phyloP scores from a whole-genome alignment of 2,113 vertebrate species.

The Brachypteracias leptosomus region DNA sequence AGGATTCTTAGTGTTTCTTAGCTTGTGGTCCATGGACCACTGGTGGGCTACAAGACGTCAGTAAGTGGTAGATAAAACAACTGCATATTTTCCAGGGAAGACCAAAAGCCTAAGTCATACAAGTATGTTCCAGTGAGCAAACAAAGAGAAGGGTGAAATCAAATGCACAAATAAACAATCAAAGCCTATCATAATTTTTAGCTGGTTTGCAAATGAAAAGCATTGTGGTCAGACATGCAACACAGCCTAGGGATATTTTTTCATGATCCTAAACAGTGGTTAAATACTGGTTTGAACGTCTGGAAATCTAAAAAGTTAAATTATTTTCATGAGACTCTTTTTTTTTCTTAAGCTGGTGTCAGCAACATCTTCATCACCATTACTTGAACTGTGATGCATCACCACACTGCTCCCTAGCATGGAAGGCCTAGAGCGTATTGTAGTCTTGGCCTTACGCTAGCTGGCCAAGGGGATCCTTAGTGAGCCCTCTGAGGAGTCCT shows the following conservation, averaged over 20 bases:
- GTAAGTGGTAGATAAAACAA: neutral
- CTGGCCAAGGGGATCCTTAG: neutral
- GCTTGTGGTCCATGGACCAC: neutral
- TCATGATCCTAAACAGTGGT: constrained; percentile 1
- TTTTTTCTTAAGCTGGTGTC: neutral
- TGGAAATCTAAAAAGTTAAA: neutral
- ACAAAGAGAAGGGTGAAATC: neutral
- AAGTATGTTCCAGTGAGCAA: neutral
- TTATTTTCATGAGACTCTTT: neutral
- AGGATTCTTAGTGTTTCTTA: neutral
- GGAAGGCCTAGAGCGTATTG: neutral
- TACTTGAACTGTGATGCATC: neutral
- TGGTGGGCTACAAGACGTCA: neutral
- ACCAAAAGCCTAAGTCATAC: neutral
- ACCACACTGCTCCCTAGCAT: neutral
- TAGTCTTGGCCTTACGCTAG: neutral
- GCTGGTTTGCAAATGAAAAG: constrained; percentile 1
- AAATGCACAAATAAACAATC: constrained; percentile 10
- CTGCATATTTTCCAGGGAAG: neutral
- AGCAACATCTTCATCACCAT: neutral
- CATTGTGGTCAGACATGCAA: neutral
- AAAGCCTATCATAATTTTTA: constrained; percentile 21
- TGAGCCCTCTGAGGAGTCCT: neutral
- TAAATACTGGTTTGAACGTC: neutral
- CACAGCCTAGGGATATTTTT: constrained; percentile 1